Evolutionary conservation across 2,113 vertebrate genomes (phyloP).

Genomic region (Scalopus aquaticus): DNA sequence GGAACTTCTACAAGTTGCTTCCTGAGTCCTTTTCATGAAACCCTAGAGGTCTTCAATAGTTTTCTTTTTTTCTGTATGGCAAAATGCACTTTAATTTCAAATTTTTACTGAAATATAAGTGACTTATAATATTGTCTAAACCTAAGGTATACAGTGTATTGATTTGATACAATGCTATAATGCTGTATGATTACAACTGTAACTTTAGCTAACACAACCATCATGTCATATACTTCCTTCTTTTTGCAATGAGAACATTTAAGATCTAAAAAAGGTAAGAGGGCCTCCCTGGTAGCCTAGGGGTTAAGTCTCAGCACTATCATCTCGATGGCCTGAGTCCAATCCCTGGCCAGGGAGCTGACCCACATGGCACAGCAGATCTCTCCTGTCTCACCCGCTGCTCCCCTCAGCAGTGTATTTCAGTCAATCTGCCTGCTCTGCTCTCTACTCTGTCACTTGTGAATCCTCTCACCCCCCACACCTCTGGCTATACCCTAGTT

Average conservation of each 20-base stretch:
- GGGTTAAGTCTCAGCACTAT: too few relatives aligned
- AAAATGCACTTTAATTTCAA: neutral
- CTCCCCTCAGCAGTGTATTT: too few relatives aligned
- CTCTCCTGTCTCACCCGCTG: too few relatives aligned
- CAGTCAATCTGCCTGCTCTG: too few relatives aligned
- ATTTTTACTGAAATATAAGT: neutral
- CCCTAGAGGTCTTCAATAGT: neutral
- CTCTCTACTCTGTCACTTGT: too few relatives aligned
- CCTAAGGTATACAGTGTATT: neutral
- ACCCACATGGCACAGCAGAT: too few relatives aligned
- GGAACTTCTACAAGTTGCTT: neutral
- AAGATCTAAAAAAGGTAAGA: neutral
- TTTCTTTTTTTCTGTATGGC: neutral
- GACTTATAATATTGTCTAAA: neutral
- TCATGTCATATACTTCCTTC: neutral
- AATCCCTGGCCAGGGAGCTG: too few relatives aligned
- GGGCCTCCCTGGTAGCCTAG: too few relatives aligned
- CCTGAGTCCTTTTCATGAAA: neutral
- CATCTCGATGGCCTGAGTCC: too few relatives aligned
- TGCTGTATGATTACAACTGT: neutral
- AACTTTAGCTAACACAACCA: neutral
- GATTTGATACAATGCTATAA: neutral
- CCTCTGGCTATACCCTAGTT: too few relatives aligned
- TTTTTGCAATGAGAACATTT: neutral
- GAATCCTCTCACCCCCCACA: too few relatives aligned